phyloP scores from a whole-genome alignment of 2,797 vertebrate species.

The Tadarida brasiliensis region DNA sequence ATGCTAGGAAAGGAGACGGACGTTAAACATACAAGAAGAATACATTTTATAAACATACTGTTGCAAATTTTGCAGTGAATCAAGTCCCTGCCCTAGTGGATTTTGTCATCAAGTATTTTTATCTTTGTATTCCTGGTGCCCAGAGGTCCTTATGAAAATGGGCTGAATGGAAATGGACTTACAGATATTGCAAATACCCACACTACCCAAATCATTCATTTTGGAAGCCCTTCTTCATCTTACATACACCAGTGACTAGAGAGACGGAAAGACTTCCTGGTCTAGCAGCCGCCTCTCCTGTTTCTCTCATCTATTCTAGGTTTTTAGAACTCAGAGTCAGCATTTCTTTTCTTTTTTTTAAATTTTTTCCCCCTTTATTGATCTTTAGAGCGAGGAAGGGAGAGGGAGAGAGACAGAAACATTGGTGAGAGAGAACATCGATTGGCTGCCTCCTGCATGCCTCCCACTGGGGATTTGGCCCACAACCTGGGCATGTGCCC shows the following conservation, averaged over 20 bases:
- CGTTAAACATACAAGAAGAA: neutral
- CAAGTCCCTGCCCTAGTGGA: neutral
- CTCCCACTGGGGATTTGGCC: too few species aligned
- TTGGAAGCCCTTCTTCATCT: neutral
- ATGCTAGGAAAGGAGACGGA: neutral
- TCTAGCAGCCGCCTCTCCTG: neutral
- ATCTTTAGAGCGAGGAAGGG: too few species aligned
- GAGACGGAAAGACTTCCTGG: neutral
- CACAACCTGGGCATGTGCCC: too few species aligned
- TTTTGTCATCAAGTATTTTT: neutral
- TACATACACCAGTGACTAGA: neutral
- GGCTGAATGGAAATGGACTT: neutral
- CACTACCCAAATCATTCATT: neutral
- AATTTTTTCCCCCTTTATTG: neutral
- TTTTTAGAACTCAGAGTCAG: neutral
- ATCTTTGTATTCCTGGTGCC: neutral
- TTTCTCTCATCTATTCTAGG: neutral
- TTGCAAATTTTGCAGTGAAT: neutral
- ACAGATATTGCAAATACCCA: neutral
- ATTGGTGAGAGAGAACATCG: too few species aligned
- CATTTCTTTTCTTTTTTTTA: too few species aligned
- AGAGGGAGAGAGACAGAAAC: too few species aligned
- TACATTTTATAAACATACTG: neutral
- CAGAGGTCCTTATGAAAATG: constrained; percentile 9
- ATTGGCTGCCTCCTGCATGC: too few species aligned